A percentile compares a stretch with the other conserved stretches of the same genome.
Evolutionary conservation across 2,797 vertebrate genomes (phyloP).

Genomic region (Ciconia nigra): DNA sequence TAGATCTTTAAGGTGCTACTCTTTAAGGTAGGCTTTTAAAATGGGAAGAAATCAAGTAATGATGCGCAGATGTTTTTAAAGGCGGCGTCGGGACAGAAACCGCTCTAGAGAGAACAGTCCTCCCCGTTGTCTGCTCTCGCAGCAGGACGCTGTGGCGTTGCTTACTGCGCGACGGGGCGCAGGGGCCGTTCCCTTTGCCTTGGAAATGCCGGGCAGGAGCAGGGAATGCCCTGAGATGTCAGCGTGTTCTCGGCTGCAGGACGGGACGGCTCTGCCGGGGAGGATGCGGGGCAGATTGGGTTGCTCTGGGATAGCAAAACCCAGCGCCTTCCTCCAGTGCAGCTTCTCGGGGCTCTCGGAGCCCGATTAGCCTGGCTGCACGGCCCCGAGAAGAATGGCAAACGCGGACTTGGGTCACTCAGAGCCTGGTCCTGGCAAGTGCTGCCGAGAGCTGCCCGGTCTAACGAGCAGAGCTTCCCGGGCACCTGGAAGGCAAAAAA

Average conservation of each 20-base stretch:
- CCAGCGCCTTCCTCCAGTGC: neutral
- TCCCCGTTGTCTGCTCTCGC: rapidly evolving
- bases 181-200: neutral
- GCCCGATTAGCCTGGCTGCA: neutral
- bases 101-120: rapidly evolving
- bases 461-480: neutral
- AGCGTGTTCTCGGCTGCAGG: neutral
- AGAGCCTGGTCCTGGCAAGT: neutral
- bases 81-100: neutral
- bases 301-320: neutral
- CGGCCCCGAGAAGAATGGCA: neutral
- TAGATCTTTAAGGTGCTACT: neutral
- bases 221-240: slow-evolving; percentile 22
- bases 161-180: neutral
- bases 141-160: neutral
- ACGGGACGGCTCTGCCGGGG: neutral
- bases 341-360: neutral
- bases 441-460: neutral
- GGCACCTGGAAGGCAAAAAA: neutral
- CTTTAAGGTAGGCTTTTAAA: neutral
- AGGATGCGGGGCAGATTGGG: neutral
- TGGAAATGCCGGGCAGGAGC: neutral
- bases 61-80: too few relatives aligned
- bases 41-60: too few relatives aligned
- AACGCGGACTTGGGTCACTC: neutral